Evolutionary conservation across 1,140 invertebrate species (phyloP).

Genomic region (Papilio dardanus): DNA sequence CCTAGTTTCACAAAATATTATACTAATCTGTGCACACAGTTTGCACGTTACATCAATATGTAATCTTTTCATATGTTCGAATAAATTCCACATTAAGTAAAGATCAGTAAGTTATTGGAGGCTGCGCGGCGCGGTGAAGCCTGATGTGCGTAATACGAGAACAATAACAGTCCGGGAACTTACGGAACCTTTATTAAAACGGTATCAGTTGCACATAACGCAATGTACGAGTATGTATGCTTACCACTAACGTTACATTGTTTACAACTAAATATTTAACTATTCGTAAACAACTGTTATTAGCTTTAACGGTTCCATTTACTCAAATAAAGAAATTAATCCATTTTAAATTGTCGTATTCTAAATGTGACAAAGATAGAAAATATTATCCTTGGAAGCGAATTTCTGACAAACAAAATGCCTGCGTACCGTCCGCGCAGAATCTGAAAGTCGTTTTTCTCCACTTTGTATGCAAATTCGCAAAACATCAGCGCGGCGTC

Average conservation of each 20-base stretch:
- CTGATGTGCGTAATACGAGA: background rate
- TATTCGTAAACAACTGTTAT: too few relatives aligned
- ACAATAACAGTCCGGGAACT: background rate
- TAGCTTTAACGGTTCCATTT: background rate
- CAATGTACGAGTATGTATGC: background rate
- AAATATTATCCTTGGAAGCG: background rate
- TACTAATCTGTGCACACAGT: too few relatives aligned
- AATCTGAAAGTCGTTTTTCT: background rate
- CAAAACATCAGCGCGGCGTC: background rate
- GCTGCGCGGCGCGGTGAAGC: background rate
- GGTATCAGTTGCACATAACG: background rate
- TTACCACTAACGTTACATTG: too few relatives aligned
- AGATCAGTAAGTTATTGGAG: background rate
- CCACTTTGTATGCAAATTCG: background rate
- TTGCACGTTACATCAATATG: background rate
- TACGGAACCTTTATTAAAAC: background rate
- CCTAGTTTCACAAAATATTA: background rate
- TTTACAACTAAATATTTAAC: too few relatives aligned
- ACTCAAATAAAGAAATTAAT: background rate
- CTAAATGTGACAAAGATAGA: too few relatives aligned
- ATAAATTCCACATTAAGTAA: background rate
- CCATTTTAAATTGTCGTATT: background rate
- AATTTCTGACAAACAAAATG: background rate
- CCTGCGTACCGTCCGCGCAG: background rate
- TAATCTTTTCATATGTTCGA: background rate